These are phyloP conservation scores for Turnix velox DNA, from an alignment of 2,113 vertebrate genomes.

Conservation along the genomic window DNA sequence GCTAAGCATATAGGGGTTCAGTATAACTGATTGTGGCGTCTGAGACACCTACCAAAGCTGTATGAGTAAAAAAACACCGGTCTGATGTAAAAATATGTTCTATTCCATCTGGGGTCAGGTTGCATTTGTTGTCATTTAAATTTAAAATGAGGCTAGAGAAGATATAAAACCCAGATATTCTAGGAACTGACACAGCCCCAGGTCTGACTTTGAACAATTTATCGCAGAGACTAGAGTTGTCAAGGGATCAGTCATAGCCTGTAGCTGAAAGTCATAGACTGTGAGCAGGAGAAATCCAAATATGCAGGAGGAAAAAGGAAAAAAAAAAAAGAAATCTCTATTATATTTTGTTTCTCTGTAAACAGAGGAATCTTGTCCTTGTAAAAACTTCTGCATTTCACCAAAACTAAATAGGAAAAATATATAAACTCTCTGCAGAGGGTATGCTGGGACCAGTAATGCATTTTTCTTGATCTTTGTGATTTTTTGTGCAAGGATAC, in stretches of 20 bases:
- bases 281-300: conserved; percentile 20
- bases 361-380: background rate
- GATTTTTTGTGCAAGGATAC: background rate
- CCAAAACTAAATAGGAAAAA: background rate
- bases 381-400: background rate
- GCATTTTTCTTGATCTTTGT: background rate
- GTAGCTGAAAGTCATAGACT: conserved; percentile 33
- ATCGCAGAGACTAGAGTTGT: conserved; percentile 48
- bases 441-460: background rate
- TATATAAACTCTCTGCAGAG: background rate
- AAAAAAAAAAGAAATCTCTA: background rate
- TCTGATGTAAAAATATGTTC: background rate
- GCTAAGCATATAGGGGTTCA: background rate
- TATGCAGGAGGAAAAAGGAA: background rate
- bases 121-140: conserved; percentile 44
- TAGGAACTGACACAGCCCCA: conserved; percentile 62
- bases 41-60: background rate
- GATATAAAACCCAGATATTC: conserved; percentile 56
- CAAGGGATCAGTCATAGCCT: conserved; percentile 61
- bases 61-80: background rate
- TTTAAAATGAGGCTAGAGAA: conserved; percentile 58
- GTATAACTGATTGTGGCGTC: background rate
- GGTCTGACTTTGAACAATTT: conserved; percentile 64
- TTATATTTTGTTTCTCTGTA: background rate
- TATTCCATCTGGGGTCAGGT: background rate